Base-by-base conservation (phyloP, 2,888 invertebrate genomes). In the Incurvaria masculella region DNA sequence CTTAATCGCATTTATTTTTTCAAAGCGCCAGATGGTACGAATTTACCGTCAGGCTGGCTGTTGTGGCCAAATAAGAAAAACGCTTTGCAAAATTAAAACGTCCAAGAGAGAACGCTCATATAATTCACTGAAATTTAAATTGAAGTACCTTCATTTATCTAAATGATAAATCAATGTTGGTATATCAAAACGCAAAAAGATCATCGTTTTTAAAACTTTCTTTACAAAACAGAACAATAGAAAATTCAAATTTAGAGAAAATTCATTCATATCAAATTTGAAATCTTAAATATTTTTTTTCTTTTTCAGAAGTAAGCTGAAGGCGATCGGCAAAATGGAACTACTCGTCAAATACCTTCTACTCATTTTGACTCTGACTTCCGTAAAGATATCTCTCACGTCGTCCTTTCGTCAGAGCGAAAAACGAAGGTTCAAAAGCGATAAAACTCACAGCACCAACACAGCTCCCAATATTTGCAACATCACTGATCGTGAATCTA, bases 391-490 rank as follows among this genome's bases (percentile, higher is more conserved):
- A 76, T 74, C 76, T 59, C 70, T 68, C 65, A 72, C 75, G 58
- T 76, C 76, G 62, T 75, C 75, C 65, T 33, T 33, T n/a, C 72
- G 75, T 57, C 70, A 74, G 66, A 75, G 72, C 75, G 76, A 78
- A 69, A 78, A 76, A 70, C 76, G 76, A 54, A 68, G 76, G 57
- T 74, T 76, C 64, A 78, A 78, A 72, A 73, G 69, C 52, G 75
- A 75, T 60, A 66, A 76, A 53, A 63, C 72, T 56, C 65, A 69
- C 59, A 71, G 74, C 53, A 59, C 68, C 17, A 74, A 76, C 2
- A 63, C 65, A 50, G 70, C 72, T 63, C 71, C 75, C 62, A 83
- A 84, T 64, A 75, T 84, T 57, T 84, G 84, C 63, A 80, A 82
- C 60, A 79, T 82, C 57, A 72, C 80, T 44, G 72, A 72, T 52